Percentiles rank a stretch among this genome's conserved stretches.
Conservation (phyloP, 1,140 invertebrate species). For the Cephus cinctus region DNA sequence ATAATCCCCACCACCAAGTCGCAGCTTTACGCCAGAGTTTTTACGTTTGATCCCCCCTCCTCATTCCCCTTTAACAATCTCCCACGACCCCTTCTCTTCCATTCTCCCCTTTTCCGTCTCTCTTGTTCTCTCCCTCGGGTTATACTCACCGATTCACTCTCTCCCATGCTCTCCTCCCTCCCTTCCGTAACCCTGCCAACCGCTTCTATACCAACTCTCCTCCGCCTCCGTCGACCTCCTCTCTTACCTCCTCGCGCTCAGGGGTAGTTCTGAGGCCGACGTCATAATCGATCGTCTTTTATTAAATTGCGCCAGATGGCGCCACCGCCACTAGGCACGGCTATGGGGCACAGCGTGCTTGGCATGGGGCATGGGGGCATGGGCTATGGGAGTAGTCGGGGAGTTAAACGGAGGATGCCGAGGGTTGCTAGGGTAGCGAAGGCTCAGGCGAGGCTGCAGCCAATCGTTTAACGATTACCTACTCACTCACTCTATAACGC, state of each 20-base stretch:
- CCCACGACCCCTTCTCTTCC: constrained; percentile 2
- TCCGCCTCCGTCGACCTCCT: constrained; percentile 17
- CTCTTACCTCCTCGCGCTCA: constrained; percentile 11
- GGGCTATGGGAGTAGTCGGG: constrained; percentile 14
- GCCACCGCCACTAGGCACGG: constrained; percentile 26
- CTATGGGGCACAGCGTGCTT: constrained; percentile 24
- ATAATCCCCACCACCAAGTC: constrained; percentile 20
- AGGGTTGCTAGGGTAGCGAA: constrained; percentile 12
- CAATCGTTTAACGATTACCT: constrained; percentile 55
- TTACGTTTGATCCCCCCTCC: constrained; percentile 24
- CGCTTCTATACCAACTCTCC: constrained; percentile 17
- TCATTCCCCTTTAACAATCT: constrained; percentile 5
- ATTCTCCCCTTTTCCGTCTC: constrained; percentile 18
- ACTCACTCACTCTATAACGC: constrained; percentile 46
- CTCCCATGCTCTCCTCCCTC: constrained; percentile 23
- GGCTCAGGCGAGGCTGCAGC: constrained; percentile 32
- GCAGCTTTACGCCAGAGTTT: constrained; percentile 26
- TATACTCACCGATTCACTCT: constrained; percentile 26
- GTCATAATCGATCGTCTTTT: constrained; percentile 60
- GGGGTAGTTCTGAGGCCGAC: constrained; percentile 50
- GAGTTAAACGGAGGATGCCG: constrained; percentile 32
- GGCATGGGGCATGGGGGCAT: constrained; percentile 18
- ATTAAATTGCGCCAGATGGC: constrained; percentile 57
- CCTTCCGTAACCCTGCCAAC: constrained; percentile 18
- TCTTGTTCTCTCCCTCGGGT: constrained; percentile 16